A percentile compares a stretch with the other conserved stretches of the same genome.
phyloP scores from a whole-genome alignment of 2,888 invertebrate species.

The Macrosoma leucophasiata region DNA sequence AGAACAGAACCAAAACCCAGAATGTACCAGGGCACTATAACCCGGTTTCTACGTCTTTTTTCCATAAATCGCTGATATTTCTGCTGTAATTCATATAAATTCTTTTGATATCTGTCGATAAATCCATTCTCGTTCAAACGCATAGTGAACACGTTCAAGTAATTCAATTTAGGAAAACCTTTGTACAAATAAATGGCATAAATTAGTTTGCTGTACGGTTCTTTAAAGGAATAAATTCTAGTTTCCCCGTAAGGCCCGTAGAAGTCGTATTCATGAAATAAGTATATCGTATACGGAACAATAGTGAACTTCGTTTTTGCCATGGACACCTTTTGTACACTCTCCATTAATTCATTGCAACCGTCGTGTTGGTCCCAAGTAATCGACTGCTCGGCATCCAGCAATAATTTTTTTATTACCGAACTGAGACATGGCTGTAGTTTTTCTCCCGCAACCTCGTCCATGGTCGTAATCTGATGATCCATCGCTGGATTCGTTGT shows the following conservation, averaged over 20 bases:
- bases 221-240: slow-evolving; percentile 25
- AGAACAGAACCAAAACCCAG: slow-evolving; percentile 30
- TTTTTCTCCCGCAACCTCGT: slow-evolving; percentile 28
- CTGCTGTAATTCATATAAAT: slow-evolving; percentile 13
- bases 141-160: slow-evolving; percentile 30
- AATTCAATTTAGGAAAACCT: slow-evolving; percentile 41
- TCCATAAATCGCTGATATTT: background rate
- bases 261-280: slow-evolving; percentile 32
- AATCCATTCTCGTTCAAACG: slow-evolving; percentile 42
- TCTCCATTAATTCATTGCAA: slow-evolving; percentile 29
- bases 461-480: slow-evolving; percentile 37
- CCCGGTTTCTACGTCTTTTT: slow-evolving; percentile 3
- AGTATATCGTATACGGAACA: slow-evolving; percentile 31
- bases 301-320: slow-evolving; percentile 34
- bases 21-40: slow-evolving; percentile 38
- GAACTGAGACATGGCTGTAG: slow-evolving; percentile 41
- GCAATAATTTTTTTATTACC: too few relatives aligned
- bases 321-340: slow-evolving; percentile 35
- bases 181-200: slow-evolving; percentile 46
- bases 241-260: slow-evolving; percentile 32
- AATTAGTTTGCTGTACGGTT: slow-evolving; percentile 36
- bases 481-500: slow-evolving; percentile 32
- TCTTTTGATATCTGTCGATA: slow-evolving; percentile 20
- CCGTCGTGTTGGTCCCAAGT: slow-evolving; percentile 11
- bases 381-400: slow-evolving; percentile 10